Evolutionary conservation across 92 coral and sea anemone genomes (phyloP).

Genomic region (Palythoa grandiflora): DNA sequence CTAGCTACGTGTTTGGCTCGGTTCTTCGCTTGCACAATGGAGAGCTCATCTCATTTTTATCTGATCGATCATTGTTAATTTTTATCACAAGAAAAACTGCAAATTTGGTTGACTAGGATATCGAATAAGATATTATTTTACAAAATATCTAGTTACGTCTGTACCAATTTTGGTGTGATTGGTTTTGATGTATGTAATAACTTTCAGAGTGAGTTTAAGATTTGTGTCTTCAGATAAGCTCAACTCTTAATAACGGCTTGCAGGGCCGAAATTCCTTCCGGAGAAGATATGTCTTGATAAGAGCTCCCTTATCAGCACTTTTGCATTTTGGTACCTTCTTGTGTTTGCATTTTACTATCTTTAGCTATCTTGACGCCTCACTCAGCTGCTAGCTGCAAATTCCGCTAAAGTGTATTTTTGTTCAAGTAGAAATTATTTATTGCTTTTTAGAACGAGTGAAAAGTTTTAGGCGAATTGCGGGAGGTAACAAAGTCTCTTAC

Average conservation of each 20-base stretch:
- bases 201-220: background rate
- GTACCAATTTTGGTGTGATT: background rate
- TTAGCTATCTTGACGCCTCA: slow-evolving; percentile 46
- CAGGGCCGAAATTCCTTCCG: slow-evolving; percentile 40
- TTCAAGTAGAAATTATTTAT: background rate
- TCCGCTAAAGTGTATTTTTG: slow-evolving; percentile 19
- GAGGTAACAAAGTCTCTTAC: slow-evolving; percentile 14
- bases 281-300: slow-evolving; percentile 42
- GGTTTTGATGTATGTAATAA: background rate
- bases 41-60: slow-evolving; percentile 10
- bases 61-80: slow-evolving; percentile 25
- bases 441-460: background rate
- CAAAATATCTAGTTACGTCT: background rate
- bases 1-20: background rate
- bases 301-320: slow-evolving; percentile 24
- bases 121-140: background rate
- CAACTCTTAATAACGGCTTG: slow-evolving; percentile 37
- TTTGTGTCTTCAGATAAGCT: slow-evolving; percentile 11
- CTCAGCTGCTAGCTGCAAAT: slow-evolving; percentile 1
- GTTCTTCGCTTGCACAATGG: slow-evolving; percentile 16
- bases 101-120: slow-evolving; percentile 10
- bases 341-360: slow-evolving; percentile 24
- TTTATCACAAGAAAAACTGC: slow-evolving; percentile 39
- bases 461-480: background rate
- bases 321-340: slow-evolving; percentile 21